Percentiles rank a stretch among this genome's conserved stretches.
phyloP scores from a whole-genome alignment of 1,140 invertebrate species.

The Drosophila mauritiana region DNA sequence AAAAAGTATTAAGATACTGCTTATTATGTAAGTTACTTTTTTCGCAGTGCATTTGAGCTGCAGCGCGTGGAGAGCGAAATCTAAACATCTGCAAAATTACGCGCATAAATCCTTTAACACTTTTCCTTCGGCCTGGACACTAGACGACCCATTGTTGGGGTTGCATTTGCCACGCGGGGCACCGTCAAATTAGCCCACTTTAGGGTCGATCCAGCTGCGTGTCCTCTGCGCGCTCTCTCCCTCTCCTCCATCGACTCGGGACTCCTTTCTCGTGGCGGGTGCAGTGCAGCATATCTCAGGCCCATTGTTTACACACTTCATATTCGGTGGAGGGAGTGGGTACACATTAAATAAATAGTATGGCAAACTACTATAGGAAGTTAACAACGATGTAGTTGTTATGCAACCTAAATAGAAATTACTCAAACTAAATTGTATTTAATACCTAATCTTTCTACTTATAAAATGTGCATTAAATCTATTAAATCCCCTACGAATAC shows the following conservation, averaged over 20 bases:
- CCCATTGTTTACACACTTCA: slow-evolving; percentile 69
- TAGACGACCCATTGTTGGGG: slow-evolving; percentile 50
- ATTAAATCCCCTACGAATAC: no score
- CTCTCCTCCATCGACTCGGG: neutral
- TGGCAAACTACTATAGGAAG: no score
- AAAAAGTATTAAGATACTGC: no score
- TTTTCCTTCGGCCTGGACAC: slow-evolving; percentile 51
- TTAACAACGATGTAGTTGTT: no score
- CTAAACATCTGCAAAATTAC: slow-evolving; percentile 84
- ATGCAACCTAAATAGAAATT: no score
- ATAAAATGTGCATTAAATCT: no score
- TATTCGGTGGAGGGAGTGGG: slow-evolving; percentile 7
- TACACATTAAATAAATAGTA: neutral
- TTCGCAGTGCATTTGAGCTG: slow-evolving; percentile 15
- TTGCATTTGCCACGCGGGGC: slow-evolving; percentile 65
- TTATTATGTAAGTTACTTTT: no score
- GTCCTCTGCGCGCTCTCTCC: slow-evolving; percentile 13
- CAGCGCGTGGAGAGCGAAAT: slow-evolving; percentile 49
- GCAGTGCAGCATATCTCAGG: slow-evolving; percentile 40
- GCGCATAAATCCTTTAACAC: slow-evolving; percentile 82
- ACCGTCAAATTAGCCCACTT: slow-evolving; percentile 80
- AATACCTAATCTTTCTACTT: no score
- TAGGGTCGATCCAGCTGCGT: slow-evolving; percentile 42
- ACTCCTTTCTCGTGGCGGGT: slow-evolving; percentile 45
- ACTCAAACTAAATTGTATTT: no score